Conservation (phyloP, 1,140 invertebrate species). For the Drosophila novamexicana region DNA sequence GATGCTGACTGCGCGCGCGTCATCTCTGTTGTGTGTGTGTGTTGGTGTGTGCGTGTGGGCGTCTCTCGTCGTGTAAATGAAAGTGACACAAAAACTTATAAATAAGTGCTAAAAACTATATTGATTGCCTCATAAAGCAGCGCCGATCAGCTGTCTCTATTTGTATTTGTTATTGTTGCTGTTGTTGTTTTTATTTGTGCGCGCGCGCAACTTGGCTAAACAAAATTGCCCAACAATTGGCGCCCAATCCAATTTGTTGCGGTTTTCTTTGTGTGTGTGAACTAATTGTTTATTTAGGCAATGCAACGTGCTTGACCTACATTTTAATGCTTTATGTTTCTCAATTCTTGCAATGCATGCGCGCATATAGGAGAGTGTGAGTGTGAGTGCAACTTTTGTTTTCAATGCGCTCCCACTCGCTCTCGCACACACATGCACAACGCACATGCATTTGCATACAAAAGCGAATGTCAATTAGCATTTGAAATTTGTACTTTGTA, state of each 20-base stretch:
- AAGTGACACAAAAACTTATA: conserved; percentile 51
- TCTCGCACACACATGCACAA: conserved; percentile 15
- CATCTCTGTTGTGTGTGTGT: conserved; percentile 23
- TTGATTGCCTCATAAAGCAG: conserved; percentile 38
- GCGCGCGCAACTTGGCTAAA: conserved; percentile 41
- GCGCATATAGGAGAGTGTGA: conserved; percentile 1
- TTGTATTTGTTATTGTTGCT: conserved; percentile 11
- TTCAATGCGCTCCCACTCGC: conserved; percentile 30
- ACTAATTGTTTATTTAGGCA: conserved; percentile 43
- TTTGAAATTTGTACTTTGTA: conserved; percentile 41
- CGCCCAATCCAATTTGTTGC: conserved; percentile 16
- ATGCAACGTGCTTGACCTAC: conserved; percentile 49
- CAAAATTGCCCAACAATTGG: conserved; percentile 32
- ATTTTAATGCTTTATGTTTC: conserved; percentile 33
- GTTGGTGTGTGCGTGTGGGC: conserved; percentile 15
- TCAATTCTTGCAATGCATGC: conserved; percentile 27
- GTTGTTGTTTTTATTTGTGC: conserved; percentile 36
- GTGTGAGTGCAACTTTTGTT: conserved; percentile 32
- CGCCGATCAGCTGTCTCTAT: conserved; percentile 27
- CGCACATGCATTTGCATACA: conserved; percentile 33
- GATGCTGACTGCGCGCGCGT: conserved; percentile 47
- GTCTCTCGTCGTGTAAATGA: conserved; percentile 24
- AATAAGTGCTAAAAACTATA: conserved; percentile 35
- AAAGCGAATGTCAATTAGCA: conserved; percentile 43
- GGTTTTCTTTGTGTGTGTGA: conserved; percentile 5